Base-by-base conservation (phyloP, 2,797 vertebrate species). In the Micrastur ruficollis region DNA sequence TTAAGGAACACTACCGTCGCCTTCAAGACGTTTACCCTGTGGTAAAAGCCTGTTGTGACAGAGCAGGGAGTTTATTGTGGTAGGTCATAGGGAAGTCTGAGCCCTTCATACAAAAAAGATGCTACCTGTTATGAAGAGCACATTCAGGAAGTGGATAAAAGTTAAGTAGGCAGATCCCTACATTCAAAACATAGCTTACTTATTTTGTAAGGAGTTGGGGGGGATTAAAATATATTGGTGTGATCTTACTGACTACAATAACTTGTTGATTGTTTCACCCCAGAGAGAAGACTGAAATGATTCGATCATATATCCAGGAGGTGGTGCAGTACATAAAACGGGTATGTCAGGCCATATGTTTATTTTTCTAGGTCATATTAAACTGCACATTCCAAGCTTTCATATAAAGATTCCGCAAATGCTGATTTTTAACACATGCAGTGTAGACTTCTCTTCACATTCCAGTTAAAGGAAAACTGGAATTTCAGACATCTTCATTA, bases 231-330 rank as follows among this genome's bases (percentile, higher is more conserved):
- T 22, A 3, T 18, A 5, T 14, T 6, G 7, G 2, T 59, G 16
- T 78, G 46, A 34, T 73, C 17, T n/a, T 22, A 6, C 0, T 65
- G 44, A 12, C 47, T 50, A 1, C 44, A 53, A 0, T 86, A 82
- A 97, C 56, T 32, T 59, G 2, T 53, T 81, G 38, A 17, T 94
- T 66, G 11, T 91, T 97, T 95, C 40, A 73, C 88, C 96, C 27
- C 96, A 99, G 99, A 97, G 99, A 99, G 98, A 99, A 99, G 98
- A 98, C 99, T 7, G 99, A 99, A 97, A 99, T 99, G 98, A 99
- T 99, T 98, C 98, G 99, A 53, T 99, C 99, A 0, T 99, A 99
- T 91, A 99, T 99, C 96, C 99, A 99, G 78, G 99, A 99, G 96
- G 99, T 99, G 96, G 99, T 99, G 89, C 99, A 99, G 95, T 99